These are phyloP conservation scores for Odobenus rosmarus DNA, from an alignment of 2,113 vertebrate genomes.

Conservation along the genomic window DNA sequence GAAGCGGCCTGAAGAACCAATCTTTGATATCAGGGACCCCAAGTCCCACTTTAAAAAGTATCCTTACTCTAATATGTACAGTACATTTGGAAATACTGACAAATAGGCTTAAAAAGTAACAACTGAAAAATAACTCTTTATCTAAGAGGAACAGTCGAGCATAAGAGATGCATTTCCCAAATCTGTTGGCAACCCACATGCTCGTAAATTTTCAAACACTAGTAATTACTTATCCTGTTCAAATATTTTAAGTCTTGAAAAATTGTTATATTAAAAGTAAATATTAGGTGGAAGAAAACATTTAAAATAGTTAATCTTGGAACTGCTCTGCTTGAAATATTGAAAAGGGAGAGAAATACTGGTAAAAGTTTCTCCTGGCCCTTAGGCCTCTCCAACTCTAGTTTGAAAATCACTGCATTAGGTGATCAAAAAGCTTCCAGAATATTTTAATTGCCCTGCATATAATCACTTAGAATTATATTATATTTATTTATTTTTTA, in stretches of 20 bases:
- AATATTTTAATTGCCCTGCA: not conserved
- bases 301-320: not conserved
- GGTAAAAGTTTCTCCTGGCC: not conserved
- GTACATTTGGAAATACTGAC: not conserved
- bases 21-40: not conserved
- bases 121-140: not conserved
- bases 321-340: not conserved
- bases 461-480: not conserved
- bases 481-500: not conserved
- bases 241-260: not conserved
- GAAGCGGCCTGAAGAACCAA: not conserved
- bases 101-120: not conserved
- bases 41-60: not conserved
- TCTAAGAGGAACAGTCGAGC: not conserved
- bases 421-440: not conserved
- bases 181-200: not conserved
- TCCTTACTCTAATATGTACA: not conserved
- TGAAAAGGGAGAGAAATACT: not conserved
- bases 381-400: not conserved
- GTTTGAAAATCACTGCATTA: not conserved
- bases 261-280: slow-evolving; percentile 28
- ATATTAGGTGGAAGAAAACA: not conserved
- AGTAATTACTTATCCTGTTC: not conserved
- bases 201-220: not conserved
- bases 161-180: not conserved